Percentiles rank a stretch among this genome's conserved stretches.
Conservation (phyloP, 2,797 vertebrate species). For the Brotula barbata region DNA sequence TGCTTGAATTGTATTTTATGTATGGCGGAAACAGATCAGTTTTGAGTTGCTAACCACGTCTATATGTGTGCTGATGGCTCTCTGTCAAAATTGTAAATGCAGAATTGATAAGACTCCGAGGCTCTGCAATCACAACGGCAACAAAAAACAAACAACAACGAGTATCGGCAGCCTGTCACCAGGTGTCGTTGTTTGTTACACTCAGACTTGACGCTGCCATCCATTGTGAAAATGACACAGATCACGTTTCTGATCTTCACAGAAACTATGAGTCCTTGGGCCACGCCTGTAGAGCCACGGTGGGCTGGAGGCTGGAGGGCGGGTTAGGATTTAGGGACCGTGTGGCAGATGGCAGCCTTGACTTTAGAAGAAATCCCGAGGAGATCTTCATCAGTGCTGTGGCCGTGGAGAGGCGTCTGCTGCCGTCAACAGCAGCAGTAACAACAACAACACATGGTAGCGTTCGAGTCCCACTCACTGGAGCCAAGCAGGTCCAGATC, state of each 20-base stretch:
- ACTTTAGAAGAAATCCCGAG: constrained; percentile 44
- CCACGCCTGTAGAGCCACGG: constrained; percentile 39
- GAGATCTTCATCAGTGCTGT: constrained; percentile 34
- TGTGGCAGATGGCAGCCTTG: constrained; percentile 66
- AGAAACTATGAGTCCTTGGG: constrained; percentile 9
- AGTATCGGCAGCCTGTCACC: constrained; percentile 48
- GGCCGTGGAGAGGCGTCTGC: no score
- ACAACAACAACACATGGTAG: background rate
- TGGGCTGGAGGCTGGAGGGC: constrained; percentile 31
- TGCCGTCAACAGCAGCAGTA: no score
- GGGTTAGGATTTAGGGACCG: constrained; percentile 64
- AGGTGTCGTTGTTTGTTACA: constrained; percentile 64
- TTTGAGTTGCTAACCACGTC: no score
- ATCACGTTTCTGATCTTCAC: constrained; percentile 43
- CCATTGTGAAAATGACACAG: constrained; percentile 44
- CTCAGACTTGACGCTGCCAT: constrained; percentile 7
- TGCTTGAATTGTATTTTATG: no score
- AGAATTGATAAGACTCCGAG: no score
- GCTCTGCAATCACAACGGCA: background rate
- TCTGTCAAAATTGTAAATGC: no score
- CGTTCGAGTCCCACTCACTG: background rate
- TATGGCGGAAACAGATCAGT: no score
- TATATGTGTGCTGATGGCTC: no score
- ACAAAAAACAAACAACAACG: background rate
- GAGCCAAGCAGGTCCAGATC: constrained; percentile 51